Conservation (phyloP, 2,797 vertebrate genomes). For the Psittacula echo region DNA sequence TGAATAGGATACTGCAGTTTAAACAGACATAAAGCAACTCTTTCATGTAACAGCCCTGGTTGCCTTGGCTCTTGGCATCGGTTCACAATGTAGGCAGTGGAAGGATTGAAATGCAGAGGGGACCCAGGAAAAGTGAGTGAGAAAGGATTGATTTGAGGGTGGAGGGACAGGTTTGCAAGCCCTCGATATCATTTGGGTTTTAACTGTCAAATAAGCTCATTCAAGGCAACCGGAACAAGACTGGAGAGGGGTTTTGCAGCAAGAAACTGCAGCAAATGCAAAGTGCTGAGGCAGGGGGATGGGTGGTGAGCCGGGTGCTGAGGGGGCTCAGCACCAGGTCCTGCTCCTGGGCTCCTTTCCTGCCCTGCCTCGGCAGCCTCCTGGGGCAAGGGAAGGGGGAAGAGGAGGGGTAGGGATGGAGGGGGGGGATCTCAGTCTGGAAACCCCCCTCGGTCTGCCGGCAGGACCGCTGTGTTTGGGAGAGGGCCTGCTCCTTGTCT, state of each 20-base stretch:
- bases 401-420: not conserved
- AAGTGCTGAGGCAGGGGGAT: not conserved
- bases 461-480: not conserved
- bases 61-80: slow-evolving; percentile 74
- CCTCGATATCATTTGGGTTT: slow-evolving; percentile 46
- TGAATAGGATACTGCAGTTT: slow-evolving; percentile 62
- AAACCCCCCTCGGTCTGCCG: not conserved
- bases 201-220: slow-evolving; percentile 75
- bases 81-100: slow-evolving; percentile 48
- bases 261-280: slow-evolving; percentile 51
- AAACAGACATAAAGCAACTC: slow-evolving; percentile 78
- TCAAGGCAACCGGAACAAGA: slow-evolving; percentile 56
- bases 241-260: slow-evolving; percentile 48
- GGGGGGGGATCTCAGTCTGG: not conserved
- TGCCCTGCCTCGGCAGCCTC: not conserved
- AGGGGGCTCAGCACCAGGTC: not conserved
- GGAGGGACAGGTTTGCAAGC: slow-evolving; percentile 53
- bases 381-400: not conserved
- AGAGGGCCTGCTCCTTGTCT: not conserved
- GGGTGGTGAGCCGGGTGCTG: not conserved
- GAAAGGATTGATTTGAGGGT: slow-evolving; percentile 39
- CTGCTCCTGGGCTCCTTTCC: not conserved
- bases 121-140: slow-evolving; percentile 43
- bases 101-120: slow-evolving; percentile 57
- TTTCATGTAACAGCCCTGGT: slow-evolving; percentile 78